Conservation (phyloP, 2,113 vertebrate genomes). For the Baryphthengus martii region DNA sequence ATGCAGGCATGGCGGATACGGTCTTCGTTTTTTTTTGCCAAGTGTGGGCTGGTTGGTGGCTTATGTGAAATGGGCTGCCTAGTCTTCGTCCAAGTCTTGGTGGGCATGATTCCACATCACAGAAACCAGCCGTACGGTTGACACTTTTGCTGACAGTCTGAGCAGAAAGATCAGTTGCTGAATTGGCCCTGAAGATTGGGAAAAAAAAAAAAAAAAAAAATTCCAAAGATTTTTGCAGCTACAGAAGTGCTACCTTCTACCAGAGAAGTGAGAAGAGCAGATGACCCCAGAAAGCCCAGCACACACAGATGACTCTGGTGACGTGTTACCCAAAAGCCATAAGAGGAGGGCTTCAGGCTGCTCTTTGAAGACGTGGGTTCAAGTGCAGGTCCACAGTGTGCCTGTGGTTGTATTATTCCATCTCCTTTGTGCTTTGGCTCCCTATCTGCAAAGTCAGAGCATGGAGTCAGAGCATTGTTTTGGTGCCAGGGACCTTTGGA, state of each 20-base stretch:
- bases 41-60: conserved; percentile 37
- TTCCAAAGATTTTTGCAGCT: background rate
- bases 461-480: background rate
- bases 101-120: conserved; percentile 45
- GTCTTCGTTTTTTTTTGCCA: conserved; percentile 14
- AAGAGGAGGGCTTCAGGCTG: background rate
- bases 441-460: background rate
- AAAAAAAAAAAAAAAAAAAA: background rate
- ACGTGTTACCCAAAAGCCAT: background rate
- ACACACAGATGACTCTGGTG: fast-evolving
- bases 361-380: background rate
- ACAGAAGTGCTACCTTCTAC: background rate
- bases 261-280: background rate
- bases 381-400: background rate
- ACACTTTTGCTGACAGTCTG: background rate
- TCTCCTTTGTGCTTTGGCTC: background rate
- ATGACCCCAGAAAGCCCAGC: background rate
- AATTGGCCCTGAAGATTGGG: background rate
- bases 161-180: background rate
- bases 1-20: conserved; percentile 23
- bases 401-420: background rate
- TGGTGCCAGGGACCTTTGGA: background rate
- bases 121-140: background rate
- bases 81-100: conserved; percentile 9
- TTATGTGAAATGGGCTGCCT: conserved; percentile 11